Base-by-base conservation (phyloP, 2,113 vertebrate species). In the Oryzias woworae region DNA sequence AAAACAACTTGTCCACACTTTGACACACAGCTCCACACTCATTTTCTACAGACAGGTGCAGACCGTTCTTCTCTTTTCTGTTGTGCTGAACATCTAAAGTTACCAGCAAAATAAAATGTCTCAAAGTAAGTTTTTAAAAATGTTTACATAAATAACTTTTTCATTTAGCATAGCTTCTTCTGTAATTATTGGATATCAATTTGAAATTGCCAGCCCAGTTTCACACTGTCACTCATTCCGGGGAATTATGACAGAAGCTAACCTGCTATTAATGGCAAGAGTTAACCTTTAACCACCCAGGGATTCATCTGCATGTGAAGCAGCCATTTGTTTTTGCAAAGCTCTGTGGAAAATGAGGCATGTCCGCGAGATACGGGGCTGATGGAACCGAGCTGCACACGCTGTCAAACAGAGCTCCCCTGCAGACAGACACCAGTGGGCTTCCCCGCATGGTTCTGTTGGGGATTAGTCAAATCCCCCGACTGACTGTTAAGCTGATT, bases 401-500 rank as follows among this genome's bases (percentile, higher is more conserved):
- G 50, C 68, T 26, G 68, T 67, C 80, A 44, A 70, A 57, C 66
- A 60, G 66, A 73, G 62, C 50, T 43, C 52, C 53, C 44, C 5
- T 24, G 2, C 69, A 66, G 54, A 65, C 77, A 75, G 53, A 83
- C 84, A 74, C 62, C 63, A 63, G 75, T 54, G 31, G 69, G 78
- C 68, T 79, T 56, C 71, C 72, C 85, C 70, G 67, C 81, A 81
- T 83, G 74, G 68, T 87, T 81, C 78, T 83, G 85, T 80, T 77
- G 71, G 71, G 80, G 87, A 87, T 89, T 88, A 89, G 71, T 80
- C 81, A 85, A 87, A 88, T 85, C 84, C 77, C 71, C 77, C 44
- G 78, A 82, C 83, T 85, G 76, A 62, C 66, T 74, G 77, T 75
- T 89, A 89, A 86, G 69, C 78, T 86, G 86, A 89, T 89, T 88